These are phyloP conservation scores for Recurvirostra avosetta DNA, from an alignment of 2,113 vertebrate species.

Conservation along the genomic window DNA sequence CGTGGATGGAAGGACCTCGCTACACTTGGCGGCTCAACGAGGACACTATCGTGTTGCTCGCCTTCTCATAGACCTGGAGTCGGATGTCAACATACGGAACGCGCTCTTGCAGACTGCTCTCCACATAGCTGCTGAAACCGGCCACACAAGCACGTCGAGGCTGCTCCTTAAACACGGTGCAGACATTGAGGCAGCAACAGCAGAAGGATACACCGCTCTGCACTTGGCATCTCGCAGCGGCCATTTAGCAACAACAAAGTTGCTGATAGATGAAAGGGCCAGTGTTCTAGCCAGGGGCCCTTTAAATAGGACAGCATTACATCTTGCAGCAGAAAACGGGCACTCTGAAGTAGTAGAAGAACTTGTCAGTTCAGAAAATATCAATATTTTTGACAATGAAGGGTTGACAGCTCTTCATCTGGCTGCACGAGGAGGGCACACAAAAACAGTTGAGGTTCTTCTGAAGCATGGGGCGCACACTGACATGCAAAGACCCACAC, in stretches of 20 bases:
- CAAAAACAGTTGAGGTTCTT: slow-evolving; percentile 75
- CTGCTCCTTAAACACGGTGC: slow-evolving; percentile 87
- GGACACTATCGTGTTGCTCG: slow-evolving; percentile 94
- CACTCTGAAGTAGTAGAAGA: slow-evolving; percentile 85
- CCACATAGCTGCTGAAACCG: slow-evolving; percentile 89
- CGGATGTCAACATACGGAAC: slow-evolving; percentile 72
- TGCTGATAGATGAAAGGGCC: slow-evolving; percentile 85
- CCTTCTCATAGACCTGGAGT: slow-evolving; percentile 86
- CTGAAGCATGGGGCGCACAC: slow-evolving; percentile 69
- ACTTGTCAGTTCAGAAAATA: slow-evolving; percentile 71
- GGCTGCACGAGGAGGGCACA: slow-evolving; percentile 77
- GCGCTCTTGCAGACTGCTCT: slow-evolving; percentile 77
- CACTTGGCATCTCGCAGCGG: slow-evolving; percentile 85
- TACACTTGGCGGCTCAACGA: slow-evolving; percentile 91
- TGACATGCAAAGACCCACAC: slow-evolving; percentile 50
- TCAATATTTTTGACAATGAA: slow-evolving; percentile 70
- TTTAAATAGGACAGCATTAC: slow-evolving; percentile 76
- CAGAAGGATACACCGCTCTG: slow-evolving; percentile 81
- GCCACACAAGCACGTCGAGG: slow-evolving; percentile 93
- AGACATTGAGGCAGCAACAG: slow-evolving; percentile 71
- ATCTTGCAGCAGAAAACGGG: slow-evolving; percentile 83
- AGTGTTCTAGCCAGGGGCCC: slow-evolving; percentile 65
- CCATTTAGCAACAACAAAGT: slow-evolving; percentile 84
- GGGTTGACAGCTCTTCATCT: slow-evolving; percentile 82
- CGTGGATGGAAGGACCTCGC: slow-evolving; percentile 83